phyloP scores from a whole-genome alignment of 2,113 vertebrate species.

The Anas platyrhynchos region DNA sequence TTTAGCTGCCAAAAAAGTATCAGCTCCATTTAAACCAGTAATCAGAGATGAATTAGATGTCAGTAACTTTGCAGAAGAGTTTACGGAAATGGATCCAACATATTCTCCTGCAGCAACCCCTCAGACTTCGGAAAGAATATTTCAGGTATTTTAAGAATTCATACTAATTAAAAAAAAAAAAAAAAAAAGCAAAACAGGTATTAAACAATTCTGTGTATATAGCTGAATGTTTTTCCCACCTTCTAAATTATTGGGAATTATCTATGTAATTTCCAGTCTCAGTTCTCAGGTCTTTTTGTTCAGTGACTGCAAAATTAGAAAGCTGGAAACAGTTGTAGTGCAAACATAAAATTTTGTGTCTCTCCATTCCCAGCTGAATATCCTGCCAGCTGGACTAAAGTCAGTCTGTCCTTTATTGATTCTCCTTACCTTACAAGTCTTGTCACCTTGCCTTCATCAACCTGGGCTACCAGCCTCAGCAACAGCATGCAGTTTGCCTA shows the following conservation, averaged over 20 bases:
- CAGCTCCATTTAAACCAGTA: constrained; percentile 93
- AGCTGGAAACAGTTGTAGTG: not conserved
- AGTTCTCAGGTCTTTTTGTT: not conserved
- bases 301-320: not conserved
- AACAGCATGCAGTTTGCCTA: not conserved
- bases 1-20: constrained; percentile 91
- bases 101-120: constrained; percentile 96
- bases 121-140: constrained; percentile 93
- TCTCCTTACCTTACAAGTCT: not conserved
- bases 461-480: not conserved
- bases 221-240: not conserved
- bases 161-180: not conserved
- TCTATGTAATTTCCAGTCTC: not conserved
- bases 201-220: not conserved
- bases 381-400: not conserved
- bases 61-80: constrained; percentile 97
- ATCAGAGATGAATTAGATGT: constrained; percentile 96
- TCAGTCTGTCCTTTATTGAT: not conserved
- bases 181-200: not conserved
- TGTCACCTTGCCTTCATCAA: not conserved
- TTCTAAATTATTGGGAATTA: not conserved
- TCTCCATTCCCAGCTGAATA: not conserved
- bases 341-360: not conserved
- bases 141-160: constrained; percentile 84
- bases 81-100: constrained; percentile 98